Evolutionary conservation across 2,113 vertebrate species (phyloP).

Genomic region (Strix uralensis): DNA sequence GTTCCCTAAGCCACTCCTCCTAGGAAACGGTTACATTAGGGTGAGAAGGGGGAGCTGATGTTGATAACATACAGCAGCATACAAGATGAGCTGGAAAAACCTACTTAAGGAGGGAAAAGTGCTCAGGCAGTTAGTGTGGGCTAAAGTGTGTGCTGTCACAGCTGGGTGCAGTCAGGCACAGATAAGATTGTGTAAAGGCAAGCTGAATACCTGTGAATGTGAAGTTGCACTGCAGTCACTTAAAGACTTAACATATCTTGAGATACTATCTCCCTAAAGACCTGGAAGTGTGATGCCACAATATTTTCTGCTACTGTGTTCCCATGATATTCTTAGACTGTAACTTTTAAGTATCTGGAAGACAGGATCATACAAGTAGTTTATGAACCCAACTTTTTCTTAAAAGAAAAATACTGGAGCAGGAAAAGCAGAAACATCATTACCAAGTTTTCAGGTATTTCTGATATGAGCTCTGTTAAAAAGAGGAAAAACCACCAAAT

Average conservation of each 20-base stretch:
- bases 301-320: neutral
- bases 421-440: neutral
- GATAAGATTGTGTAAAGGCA: neutral
- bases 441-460: neutral
- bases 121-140: neutral
- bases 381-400: neutral
- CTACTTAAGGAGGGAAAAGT: neutral
- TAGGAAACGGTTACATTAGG: neutral
- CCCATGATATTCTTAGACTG: neutral
- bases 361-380: neutral
- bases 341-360: neutral
- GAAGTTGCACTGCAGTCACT: neutral
- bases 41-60: neutral
- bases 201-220: neutral
- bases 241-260: neutral
- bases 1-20: neutral
- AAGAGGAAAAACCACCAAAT: neutral
- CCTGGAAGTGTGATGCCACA: neutral
- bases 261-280: neutral
- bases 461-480: neutral
- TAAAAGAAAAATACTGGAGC: neutral
- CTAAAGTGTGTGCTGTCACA: neutral
- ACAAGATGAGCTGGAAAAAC: neutral
- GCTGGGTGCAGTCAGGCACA: neutral
- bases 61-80: neutral